Conservation (phyloP, 1,140 invertebrate genomes). For the Drosophila takahashii region DNA sequence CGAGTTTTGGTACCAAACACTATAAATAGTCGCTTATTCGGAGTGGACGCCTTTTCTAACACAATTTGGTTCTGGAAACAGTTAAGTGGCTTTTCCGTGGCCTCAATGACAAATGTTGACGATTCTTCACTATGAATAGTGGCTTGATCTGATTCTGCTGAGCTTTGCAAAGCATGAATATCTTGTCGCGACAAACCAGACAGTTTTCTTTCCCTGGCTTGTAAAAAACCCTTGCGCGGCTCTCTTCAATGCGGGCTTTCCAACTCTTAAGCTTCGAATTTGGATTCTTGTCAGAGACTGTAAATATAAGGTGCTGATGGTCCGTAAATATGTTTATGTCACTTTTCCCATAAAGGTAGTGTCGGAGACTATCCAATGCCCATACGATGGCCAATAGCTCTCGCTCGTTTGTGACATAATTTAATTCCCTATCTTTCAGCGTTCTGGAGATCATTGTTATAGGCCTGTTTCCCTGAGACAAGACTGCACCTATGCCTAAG, state of each 20-base stretch:
- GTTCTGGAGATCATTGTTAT: constrained; percentile 10
- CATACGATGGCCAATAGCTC: constrained; percentile 11
- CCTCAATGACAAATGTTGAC: constrained; percentile 12
- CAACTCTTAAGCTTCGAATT: constrained; percentile 13
- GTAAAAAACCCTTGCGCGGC: neutral
- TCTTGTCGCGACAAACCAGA: constrained; percentile 57
- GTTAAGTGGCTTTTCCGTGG: constrained; percentile 11
- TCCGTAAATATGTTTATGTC: constrained; percentile 27
- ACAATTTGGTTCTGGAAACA: constrained; percentile 24
- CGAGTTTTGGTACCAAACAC: too few relatives aligned
- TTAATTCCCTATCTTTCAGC: neutral
- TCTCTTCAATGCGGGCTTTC: constrained; percentile 4
- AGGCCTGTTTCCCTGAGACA: too few relatives aligned
- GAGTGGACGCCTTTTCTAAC: neutral
- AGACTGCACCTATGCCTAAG: too few relatives aligned
- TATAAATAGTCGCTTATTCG: too few relatives aligned
- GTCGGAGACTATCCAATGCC: constrained; percentile 22
- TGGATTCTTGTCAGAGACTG: constrained; percentile 12
- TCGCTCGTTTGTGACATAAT: constrained; percentile 17
- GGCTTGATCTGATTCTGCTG: too few relatives aligned
- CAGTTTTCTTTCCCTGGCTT: constrained; percentile 76
- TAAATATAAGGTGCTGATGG: constrained; percentile 1
- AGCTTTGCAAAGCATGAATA: constrained; percentile 17
- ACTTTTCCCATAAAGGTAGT: constrained; percentile 22
- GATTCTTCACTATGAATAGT: constrained; percentile 19